A percentile compares a stretch with the other conserved stretches of the same genome.
These are phyloP conservation scores for Poeciliopsis paucimaculata DNA, from an alignment of 2,797 vertebrate genomes.

Conservation along the genomic window DNA sequence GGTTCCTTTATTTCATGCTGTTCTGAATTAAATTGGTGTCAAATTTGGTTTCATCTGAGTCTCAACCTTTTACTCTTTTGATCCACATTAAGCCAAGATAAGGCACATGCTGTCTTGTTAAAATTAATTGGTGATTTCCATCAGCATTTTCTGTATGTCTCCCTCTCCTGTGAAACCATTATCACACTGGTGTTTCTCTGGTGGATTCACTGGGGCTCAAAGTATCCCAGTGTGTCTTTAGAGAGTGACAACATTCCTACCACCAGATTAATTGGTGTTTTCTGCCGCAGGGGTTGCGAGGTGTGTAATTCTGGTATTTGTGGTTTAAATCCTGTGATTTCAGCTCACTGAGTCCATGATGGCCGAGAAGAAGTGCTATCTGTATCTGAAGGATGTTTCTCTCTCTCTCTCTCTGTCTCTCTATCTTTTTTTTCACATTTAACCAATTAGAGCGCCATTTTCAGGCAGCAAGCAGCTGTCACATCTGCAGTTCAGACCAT, in stretches of 20 bases:
- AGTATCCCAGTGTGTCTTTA: neutral
- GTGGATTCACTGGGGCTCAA: neutral
- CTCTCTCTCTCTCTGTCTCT: too few species aligned
- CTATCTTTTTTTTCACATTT: neutral
- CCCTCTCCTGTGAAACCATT: neutral
- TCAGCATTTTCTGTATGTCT: slow-evolving; percentile 11
- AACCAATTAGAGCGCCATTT: neutral
- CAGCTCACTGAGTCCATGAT: slow-evolving; percentile 6
- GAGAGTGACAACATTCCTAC: neutral
- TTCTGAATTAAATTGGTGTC: slow-evolving; percentile 3
- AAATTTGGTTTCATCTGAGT: neutral
- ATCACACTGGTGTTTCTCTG: neutral
- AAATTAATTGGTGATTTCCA: slow-evolving; percentile 41
- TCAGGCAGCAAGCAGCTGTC: slow-evolving; percentile 12
- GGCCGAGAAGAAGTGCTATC: slow-evolving; percentile 11
- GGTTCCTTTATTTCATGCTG: neutral
- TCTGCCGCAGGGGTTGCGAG: slow-evolving; percentile 22
- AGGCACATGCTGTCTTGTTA: neutral
- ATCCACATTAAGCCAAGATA: slow-evolving; percentile 7
- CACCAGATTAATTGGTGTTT: slow-evolving; percentile 26
- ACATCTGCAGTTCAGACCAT: slow-evolving; percentile 14
- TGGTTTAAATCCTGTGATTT: slow-evolving; percentile 4
- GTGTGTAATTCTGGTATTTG: neutral
- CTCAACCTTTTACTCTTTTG: neutral
- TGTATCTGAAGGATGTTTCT: slow-evolving; percentile 12